Percentiles rank a stretch among this genome's conserved stretches.
phyloP scores from a whole-genome alignment of 2,113 vertebrate species.

The Geothlypis trichas region DNA sequence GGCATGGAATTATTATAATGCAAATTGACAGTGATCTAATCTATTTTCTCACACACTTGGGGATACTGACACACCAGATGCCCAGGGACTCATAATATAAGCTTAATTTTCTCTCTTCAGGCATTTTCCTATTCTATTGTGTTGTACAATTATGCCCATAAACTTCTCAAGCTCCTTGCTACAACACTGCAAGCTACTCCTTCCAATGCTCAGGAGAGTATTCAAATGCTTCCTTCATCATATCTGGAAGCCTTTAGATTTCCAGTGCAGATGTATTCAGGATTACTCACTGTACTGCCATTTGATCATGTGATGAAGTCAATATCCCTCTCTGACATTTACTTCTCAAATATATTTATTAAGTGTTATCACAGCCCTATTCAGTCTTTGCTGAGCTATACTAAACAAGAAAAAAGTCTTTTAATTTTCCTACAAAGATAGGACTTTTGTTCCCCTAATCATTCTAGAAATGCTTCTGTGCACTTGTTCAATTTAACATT shows the following conservation, averaged over 20 bases:
- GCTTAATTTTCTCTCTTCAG: conserved; percentile 30
- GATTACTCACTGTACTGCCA: conserved; percentile 32
- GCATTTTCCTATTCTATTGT: background rate
- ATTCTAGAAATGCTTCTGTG: background rate
- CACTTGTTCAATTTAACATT: background rate
- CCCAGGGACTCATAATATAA: background rate
- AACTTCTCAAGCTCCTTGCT: background rate
- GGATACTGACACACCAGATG: conserved; percentile 35
- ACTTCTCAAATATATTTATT: conserved; percentile 48
- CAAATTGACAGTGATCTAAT: conserved; percentile 39
- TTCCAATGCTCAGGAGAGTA: background rate
- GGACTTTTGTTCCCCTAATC: background rate
- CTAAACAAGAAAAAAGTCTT: background rate
- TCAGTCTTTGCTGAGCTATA: background rate
- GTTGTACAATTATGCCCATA: background rate
- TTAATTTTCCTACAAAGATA: background rate
- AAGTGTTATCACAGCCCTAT: background rate
- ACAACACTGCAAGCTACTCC: background rate
- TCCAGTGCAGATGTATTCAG: conserved; percentile 1
- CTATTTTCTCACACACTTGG: conserved; percentile 20
- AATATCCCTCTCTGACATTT: conserved; percentile 53
- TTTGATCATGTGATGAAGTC: conserved; percentile 39
- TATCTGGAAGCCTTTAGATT: background rate
- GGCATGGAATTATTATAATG: conserved; percentile 37
- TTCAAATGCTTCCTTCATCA: background rate